Evolutionary conservation across 1,140 invertebrate genomes (phyloP).

Genomic region (Tetragnatha versicolor): DNA sequence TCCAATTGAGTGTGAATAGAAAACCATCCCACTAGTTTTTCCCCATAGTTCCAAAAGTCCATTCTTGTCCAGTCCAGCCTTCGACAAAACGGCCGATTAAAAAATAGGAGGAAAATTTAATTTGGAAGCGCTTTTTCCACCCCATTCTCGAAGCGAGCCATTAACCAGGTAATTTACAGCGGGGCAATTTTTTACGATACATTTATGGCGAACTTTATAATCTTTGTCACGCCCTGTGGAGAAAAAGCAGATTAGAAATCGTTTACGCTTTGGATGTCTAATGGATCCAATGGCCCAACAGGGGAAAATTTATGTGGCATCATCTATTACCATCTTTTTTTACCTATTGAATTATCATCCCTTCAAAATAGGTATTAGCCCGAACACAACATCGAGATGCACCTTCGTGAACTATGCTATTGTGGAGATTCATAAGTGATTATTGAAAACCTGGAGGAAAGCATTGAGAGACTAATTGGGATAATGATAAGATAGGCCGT

Average conservation of each 20-base stretch:
- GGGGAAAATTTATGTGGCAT: not conserved
- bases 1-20: not conserved
- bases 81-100: not conserved
- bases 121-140: not conserved
- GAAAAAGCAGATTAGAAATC: conserved; percentile 7
- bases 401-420: not conserved
- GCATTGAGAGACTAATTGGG: not conserved
- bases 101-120: not conserved
- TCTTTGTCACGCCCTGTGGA: not conserved
- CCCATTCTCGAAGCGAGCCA: not conserved
- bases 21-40: not conserved
- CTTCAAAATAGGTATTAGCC: not conserved
- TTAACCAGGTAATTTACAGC: not conserved
- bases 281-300: conserved; percentile 15
- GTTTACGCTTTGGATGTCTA: not conserved
- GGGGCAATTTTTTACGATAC: conserved; percentile 1
- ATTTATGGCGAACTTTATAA: not conserved
- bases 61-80: not conserved
- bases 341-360: not conserved
- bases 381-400: not conserved
- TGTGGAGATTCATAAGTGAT: too few species aligned
- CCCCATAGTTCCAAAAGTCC: not conserved
- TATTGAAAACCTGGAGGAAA: not conserved
- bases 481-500: not conserved
- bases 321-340: conserved; percentile 7